Base-by-base conservation (phyloP, 1,140 invertebrate genomes). In the Sitodiplosis mosellana region DNA sequence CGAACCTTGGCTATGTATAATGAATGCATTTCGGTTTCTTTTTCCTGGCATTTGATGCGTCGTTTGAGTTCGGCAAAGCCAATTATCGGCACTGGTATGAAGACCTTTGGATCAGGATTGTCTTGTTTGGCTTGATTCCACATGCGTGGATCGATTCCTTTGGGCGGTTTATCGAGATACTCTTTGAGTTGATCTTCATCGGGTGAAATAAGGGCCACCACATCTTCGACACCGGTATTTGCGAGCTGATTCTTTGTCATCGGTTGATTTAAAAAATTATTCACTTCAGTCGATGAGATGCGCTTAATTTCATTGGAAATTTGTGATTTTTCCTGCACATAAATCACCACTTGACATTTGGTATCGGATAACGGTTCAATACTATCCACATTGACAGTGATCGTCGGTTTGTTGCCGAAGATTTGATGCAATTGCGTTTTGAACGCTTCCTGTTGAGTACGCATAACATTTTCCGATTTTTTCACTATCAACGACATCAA, bases 71-170 rank as follows among this genome's bases (percentile, higher is more conserved):
- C 71, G 38, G 64, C 64, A 56, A 95, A 94, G 1, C 93, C 92
- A 52, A 95, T 78, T 64, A 96, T 84, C 2, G 91, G 87, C 2
- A 92, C 83, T 0, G 91, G 91, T 56, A 95, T 83, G 47, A 91
- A 86, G 54, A 81, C 78, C 27, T 78, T 76, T 8, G 87, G 76
- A 67, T 95, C 83, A 0, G 91, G 92, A 69, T 96, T 97, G 57
- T 95, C 89, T 20, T 82, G 61, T 59, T 91, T 88, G 0, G 91
- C 91, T 64, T 94, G 88, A 57, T 83, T 79, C 85, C 86, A 91
- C 48, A 88, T 70, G 49, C 82, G 67, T 22, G 73, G 71, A 61
- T 87, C 81, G 54, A 88, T 81, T 3, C 83, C 83, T 71, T 57
- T 48, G 12, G 90, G 91, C 6, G 90, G 81, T 59, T 79, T 83